phyloP scores from a whole-genome alignment of 1,140 invertebrate species.

The Leptinotarsa lineolata region DNA sequence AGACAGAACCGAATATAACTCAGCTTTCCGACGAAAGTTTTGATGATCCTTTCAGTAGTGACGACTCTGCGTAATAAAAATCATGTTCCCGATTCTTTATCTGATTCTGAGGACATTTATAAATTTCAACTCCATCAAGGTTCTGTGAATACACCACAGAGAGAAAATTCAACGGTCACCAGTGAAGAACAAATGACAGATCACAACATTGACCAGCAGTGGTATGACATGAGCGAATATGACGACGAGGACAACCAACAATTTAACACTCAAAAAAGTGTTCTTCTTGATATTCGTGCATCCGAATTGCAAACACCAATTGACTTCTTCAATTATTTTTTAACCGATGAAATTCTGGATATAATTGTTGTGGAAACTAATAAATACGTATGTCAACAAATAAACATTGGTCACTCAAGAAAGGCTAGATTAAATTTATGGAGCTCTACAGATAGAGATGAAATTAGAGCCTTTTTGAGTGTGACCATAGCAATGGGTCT shows the following conservation, averaged over 20 bases:
- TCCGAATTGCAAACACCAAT: not conserved
- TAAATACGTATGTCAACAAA: constrained; percentile 8
- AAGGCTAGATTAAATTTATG: not conserved
- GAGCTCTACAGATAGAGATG: not conserved
- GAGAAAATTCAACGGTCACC: not conserved
- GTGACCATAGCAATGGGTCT: not conserved
- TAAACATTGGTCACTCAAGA: not conserved
- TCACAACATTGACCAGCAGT: not conserved
- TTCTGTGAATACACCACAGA: not conserved
- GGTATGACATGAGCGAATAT: not conserved
- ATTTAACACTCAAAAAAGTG: not conserved
- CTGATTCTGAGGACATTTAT: not conserved
- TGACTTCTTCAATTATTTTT: not conserved
- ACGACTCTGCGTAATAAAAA: not conserved
- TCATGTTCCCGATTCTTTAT: not conserved
- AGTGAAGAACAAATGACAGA: not conserved
- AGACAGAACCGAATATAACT: not conserved
- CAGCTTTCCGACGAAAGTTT: not conserved
- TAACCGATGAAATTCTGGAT: constrained; percentile 21
- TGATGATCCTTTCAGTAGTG: not conserved
- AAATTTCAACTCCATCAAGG: not conserved
- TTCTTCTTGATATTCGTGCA: not conserved
- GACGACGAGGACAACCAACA: not conserved
- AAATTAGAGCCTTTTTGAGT: not conserved
- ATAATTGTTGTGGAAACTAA: constrained; percentile 12